phyloP scores from a whole-genome alignment of 2,797 vertebrate species.

The Podarcis siculus region DNA sequence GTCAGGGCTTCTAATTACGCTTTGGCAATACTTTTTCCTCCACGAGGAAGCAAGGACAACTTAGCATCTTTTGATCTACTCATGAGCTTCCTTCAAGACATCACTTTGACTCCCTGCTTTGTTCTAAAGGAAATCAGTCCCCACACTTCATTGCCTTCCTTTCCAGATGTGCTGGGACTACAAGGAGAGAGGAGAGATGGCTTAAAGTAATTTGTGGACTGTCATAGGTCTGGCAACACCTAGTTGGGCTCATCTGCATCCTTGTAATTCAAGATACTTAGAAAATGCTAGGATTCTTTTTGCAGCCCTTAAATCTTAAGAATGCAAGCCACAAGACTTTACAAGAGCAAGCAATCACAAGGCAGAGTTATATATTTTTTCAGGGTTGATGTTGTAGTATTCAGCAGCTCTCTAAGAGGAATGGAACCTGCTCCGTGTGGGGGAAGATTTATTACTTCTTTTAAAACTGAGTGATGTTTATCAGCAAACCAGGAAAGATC shows the following conservation, averaged over 20 bases:
- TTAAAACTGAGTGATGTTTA: neutral
- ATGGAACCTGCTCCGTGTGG: neutral
- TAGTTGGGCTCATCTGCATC: neutral
- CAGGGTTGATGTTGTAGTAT: constrained; percentile 9
- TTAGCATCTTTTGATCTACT: constrained; percentile 62
- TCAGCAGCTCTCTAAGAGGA: neutral
- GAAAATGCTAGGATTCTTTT: neutral
- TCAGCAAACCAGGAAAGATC: neutral
- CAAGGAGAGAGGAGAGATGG: fast-evolving
- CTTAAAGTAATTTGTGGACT: neutral
- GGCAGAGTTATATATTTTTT: neutral
- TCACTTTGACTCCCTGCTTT: neutral
- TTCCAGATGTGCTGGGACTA: neutral
- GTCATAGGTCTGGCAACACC: too few relatives aligned
- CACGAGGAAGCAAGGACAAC: constrained; percentile 49
- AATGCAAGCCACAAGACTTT: constrained; percentile 10
- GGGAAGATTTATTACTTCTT: constrained; percentile 10
- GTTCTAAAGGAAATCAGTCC: neutral
- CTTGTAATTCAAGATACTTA: neutral
- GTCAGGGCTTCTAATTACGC: constrained; percentile 75
- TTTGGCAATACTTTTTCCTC: constrained; percentile 64
- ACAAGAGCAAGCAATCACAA: constrained; percentile 1
- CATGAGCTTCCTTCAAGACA: constrained; percentile 52
- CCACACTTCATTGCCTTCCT: neutral
- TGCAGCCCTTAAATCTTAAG: constrained; percentile 7